Conservation (phyloP, 2,113 vertebrate genomes). For the Bettongia penicillata region DNA sequence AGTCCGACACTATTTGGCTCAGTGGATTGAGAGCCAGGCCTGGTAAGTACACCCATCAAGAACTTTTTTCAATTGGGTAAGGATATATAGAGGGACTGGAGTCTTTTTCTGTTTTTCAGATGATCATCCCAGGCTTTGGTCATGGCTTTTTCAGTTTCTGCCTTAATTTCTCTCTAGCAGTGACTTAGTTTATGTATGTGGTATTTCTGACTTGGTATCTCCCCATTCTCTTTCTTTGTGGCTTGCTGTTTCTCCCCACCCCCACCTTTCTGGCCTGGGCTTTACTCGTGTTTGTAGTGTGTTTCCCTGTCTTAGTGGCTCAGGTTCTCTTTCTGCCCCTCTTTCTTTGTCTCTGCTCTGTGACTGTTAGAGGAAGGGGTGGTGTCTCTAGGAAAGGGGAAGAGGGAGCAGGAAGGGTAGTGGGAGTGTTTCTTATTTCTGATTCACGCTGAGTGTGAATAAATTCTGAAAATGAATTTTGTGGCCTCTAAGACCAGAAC, state of each 20-base stretch:
- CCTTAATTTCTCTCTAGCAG: neutral
- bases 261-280: neutral
- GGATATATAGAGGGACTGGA: neutral
- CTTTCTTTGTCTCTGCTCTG: neutral
- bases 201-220: neutral
- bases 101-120: neutral
- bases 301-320: neutral
- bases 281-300: neutral
- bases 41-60: constrained; percentile 86
- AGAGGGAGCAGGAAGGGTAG: constrained; percentile 40
- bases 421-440: constrained; percentile 30
- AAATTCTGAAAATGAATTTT: neutral
- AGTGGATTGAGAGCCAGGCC: constrained; percentile 96
- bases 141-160: neutral
- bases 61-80: fast-evolving
- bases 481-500: neutral
- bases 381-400: constrained; percentile 63
- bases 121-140: neutral
- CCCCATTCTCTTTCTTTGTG: neutral
- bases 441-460: constrained; percentile 8
- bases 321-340: constrained; percentile 47
- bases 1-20: constrained; percentile 97
- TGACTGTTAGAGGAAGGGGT: constrained; percentile 38
- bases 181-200: neutral
- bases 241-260: neutral